These are phyloP conservation scores for Cardiocondyla obscurior DNA, from an alignment of 1,140 invertebrate genomes.

Conservation along the genomic window DNA sequence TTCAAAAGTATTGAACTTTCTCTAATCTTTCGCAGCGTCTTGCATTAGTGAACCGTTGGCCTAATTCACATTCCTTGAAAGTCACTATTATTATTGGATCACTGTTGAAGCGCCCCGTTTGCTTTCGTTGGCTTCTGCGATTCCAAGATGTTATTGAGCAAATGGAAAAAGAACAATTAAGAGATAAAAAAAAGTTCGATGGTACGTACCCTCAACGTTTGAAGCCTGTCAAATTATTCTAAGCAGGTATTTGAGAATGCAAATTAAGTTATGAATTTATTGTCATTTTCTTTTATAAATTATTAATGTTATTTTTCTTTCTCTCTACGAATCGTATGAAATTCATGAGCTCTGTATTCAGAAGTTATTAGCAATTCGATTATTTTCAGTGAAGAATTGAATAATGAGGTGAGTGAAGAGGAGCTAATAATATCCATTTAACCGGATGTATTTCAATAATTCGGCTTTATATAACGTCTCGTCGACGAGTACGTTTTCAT, in stretches of 20 bases:
- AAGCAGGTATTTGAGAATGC: neutral
- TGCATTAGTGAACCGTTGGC: neutral
- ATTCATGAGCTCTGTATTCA: neutral
- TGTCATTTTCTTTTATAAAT: neutral
- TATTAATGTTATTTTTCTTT: neutral
- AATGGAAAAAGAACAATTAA: neutral
- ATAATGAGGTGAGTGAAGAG: neutral
- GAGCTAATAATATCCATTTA: neutral
- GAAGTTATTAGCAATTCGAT: neutral
- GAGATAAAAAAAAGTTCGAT: neutral
- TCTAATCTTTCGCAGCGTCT: neutral
- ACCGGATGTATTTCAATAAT: neutral
- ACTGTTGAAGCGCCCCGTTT: neutral
- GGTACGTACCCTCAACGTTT: neutral
- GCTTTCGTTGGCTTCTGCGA: neutral
- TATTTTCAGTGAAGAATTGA: neutral
- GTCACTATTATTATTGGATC: constrained; percentile 4
- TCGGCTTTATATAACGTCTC: constrained; percentile 17
- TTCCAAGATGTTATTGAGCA: neutral
- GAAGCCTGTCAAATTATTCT: neutral
- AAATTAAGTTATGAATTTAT: neutral
- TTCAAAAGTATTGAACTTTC: neutral
- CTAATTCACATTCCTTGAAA: constrained; percentile 11
- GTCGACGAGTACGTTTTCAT: neutral
- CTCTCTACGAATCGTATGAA: neutral